Evolutionary conservation across 2,797 vertebrate species (phyloP).

Genomic region (Aythya fuligula): DNA sequence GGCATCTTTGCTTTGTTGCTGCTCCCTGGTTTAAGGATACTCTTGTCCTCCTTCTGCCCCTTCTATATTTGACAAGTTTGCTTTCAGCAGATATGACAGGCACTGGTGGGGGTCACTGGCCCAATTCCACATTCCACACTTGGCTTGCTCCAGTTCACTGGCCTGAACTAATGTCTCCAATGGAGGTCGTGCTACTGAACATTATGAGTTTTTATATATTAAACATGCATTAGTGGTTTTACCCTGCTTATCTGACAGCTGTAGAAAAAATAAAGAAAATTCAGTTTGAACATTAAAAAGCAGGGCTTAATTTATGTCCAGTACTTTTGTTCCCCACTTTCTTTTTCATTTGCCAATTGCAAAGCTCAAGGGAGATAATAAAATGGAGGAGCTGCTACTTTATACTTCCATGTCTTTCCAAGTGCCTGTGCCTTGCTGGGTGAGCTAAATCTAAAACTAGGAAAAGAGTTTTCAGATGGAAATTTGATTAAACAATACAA

Average conservation of each 20-base stretch:
- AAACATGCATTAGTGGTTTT: constrained; percentile 84
- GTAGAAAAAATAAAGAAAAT: constrained; percentile 84
- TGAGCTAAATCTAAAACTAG: constrained; percentile 72
- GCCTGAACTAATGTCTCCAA: constrained; percentile 84
- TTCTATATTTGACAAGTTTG: constrained; percentile 78
- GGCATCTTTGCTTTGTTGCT: constrained; percentile 58
- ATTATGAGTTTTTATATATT: constrained; percentile 83
- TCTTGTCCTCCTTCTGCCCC: constrained; percentile 73
- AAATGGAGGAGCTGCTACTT: constrained; percentile 79
- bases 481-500: constrained; percentile 81
- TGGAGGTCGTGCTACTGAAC: constrained; percentile 77
- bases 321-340: constrained; percentile 80
- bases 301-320: constrained; percentile 79
- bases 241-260: constrained; percentile 81
- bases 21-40: constrained; percentile 57
- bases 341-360: constrained; percentile 72
- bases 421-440: constrained; percentile 72
- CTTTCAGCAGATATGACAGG: constrained; percentile 84
- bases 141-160: constrained; percentile 83
- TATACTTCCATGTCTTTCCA: constrained; percentile 76
- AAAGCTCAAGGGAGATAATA: constrained; percentile 77
- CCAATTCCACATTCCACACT: constrained; percentile 81
- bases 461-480: constrained; percentile 85
- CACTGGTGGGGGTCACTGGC: constrained; percentile 81
- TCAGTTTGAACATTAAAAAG: constrained; percentile 81